phyloP scores from a whole-genome alignment of 2,888 invertebrate genomes.

The Lottia gigantea region DNA sequence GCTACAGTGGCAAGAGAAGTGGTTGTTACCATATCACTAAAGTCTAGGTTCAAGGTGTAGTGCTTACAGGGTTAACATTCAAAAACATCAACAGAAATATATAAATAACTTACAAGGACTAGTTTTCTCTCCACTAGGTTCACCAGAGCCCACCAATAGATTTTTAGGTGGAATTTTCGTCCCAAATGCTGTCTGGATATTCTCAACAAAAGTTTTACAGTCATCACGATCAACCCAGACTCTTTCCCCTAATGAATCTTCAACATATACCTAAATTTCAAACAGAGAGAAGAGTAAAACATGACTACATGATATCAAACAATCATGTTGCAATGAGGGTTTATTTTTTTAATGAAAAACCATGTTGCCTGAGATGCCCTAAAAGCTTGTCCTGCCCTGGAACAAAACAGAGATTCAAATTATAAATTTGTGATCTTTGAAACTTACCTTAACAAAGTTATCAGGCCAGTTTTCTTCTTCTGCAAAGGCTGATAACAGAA shows the following conservation, averaged over 20 bases:
- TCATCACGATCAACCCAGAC: constrained; percentile 93
- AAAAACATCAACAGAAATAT: too few relatives aligned
- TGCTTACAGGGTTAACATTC: too few relatives aligned
- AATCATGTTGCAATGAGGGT: too few relatives aligned
- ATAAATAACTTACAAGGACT: constrained; percentile 36
- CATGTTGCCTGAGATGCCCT: too few relatives aligned
- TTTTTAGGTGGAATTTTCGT: constrained; percentile 81
- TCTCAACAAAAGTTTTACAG: constrained; percentile 91
- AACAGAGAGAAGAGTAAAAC: neutral
- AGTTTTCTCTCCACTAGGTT: constrained; percentile 32
- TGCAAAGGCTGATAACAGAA: constrained; percentile 80
- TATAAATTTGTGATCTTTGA: too few relatives aligned
- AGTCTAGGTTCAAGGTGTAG: too few relatives aligned
- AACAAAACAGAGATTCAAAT: too few relatives aligned
- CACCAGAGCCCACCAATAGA: constrained; percentile 61
- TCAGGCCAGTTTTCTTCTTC: constrained; percentile 93
- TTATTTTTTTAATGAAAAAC: too few relatives aligned
- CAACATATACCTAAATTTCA: constrained; percentile 81
- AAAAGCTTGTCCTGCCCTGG: too few relatives aligned
- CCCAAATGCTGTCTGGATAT: constrained; percentile 86
- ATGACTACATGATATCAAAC: too few relatives aligned
- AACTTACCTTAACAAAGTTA: constrained; percentile 82
- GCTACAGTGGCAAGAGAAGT: too few relatives aligned
- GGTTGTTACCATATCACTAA: too few relatives aligned
- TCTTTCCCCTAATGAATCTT: constrained; percentile 92